Conservation (phyloP, 2,888 invertebrate species). For the Melieria picta region DNA sequence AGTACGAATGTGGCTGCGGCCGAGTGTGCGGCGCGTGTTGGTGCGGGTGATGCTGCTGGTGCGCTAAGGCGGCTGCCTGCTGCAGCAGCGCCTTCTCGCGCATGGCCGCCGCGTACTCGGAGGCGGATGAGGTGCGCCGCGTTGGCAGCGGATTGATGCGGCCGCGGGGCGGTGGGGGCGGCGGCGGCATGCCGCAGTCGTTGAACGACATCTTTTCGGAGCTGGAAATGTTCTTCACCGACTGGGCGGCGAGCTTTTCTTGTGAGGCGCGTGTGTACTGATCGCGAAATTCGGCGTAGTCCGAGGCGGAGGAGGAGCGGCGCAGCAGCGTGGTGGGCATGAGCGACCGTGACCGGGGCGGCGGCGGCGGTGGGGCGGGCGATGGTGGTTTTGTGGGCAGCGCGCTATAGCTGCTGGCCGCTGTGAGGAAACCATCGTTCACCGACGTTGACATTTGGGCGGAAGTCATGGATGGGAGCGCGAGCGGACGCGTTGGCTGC, state of each 20-base stretch:
- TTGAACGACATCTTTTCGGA: slow-evolving; percentile 65
- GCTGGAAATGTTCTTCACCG: slow-evolving; percentile 60
- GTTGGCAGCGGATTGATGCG: slow-evolving; percentile 54
- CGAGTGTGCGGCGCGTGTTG: slow-evolving; percentile 48
- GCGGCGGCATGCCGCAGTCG: slow-evolving; percentile 65
- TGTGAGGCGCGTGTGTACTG: slow-evolving; percentile 53
- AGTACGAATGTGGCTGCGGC: slow-evolving; percentile 26
- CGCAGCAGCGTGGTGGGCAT: slow-evolving; percentile 59
- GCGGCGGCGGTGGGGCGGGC: slow-evolving; percentile 65
- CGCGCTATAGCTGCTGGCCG: slow-evolving; percentile 8
- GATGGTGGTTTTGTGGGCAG: slow-evolving; percentile 53
- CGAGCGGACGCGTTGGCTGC: slow-evolving; percentile 5
- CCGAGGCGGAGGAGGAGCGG: slow-evolving; percentile 76
- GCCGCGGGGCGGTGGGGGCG: slow-evolving; percentile 65
- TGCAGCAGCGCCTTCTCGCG: slow-evolving; percentile 62
- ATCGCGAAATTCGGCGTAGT: slow-evolving; percentile 70
- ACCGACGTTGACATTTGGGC: slow-evolving; percentile 59
- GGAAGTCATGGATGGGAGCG: slow-evolving; percentile 60
- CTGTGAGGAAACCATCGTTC: slow-evolving; percentile 26
- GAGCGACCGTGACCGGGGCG: slow-evolving; percentile 62
- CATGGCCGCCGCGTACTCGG: slow-evolving; percentile 70
- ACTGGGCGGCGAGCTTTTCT: slow-evolving; percentile 52
- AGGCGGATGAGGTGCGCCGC: slow-evolving; percentile 73
- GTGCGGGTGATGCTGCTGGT: slow-evolving; percentile 63
- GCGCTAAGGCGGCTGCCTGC: slow-evolving; percentile 59